Base-by-base conservation (phyloP, 1,140 invertebrate species). In the Macrosteles quadrilineatus region DNA sequence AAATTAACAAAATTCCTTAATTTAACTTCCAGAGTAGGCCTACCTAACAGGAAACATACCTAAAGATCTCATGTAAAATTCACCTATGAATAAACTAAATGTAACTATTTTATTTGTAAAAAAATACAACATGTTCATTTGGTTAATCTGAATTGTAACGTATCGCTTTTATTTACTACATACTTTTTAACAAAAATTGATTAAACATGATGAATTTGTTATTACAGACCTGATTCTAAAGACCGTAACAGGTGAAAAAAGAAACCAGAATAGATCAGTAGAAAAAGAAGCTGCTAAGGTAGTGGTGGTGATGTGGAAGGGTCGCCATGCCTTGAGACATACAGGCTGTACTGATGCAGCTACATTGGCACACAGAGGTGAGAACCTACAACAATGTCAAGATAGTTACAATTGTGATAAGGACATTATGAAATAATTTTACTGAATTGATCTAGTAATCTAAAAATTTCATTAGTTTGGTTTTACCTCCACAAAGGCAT, bases 211-310 rank as follows among this genome's bases (percentile, higher is more conserved):
- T 9, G 9, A 11, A 43, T 17, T 43, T 9, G 9, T 36, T 36
- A 36, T 4, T 27, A 82, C 81, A 76, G 83, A 87, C 81, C 79
- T 85, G 11, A 88, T 73, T 69, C 80, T 83, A 76, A 88, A 88
- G 59, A 87, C 74, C 19, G 88, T 87, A 67, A 83, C 86, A 43
- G 88, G 88, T 47, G 84, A 80, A 75, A 87, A 88, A 72, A 90
- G 82, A 72, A 87, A 85, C 83, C 86, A 89, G 70, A 89, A 85
- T 1, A 88, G 73, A 78, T 90, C 88, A 6, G 81, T 80, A 77
- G 81, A 84, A 80, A 84, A 84, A n/a, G 81, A 82, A 19, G 85
- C 82, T 12, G 81, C 84, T 1, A 88, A 74, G 2, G 85, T 81
- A 11, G 85, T 85, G 72, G 85, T 77, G 63, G 81, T 79, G 70